Percentiles rank a stretch among this genome's conserved stretches.
Evolutionary conservation across 2,888 invertebrate genomes (phyloP).

Genomic region (Ephialtes manifestator): DNA sequence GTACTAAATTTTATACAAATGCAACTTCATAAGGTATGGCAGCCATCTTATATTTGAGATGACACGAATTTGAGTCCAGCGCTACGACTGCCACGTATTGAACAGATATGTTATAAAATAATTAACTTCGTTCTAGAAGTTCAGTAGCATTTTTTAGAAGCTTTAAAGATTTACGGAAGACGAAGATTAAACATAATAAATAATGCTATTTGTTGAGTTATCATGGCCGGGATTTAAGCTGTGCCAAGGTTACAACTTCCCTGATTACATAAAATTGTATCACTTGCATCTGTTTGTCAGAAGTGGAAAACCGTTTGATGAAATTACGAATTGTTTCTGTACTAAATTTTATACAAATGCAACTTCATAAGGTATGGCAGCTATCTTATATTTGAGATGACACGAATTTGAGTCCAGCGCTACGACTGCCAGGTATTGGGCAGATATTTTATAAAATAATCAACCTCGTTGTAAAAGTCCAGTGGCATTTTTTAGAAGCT

Average conservation of each 20-base stretch:
- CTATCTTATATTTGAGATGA: neutral
- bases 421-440: neutral
- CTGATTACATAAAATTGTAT: no score
- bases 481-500: slow-evolving; percentile 3
- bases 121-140: neutral
- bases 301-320: no score
- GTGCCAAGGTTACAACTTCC: no score
- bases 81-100: neutral
- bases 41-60: neutral
- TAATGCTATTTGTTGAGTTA: no score
- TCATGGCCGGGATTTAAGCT: no score
- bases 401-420: neutral
- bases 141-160: neutral
- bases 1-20: no score
- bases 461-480: neutral
- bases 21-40: no score
- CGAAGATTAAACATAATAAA: no score
- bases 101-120: neutral
- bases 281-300: neutral
- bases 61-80: neutral
- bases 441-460: neutral
- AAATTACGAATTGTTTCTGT: no score
- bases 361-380: no score
- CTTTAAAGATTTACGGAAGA: no score
- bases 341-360: no score